Conservation (phyloP, 2,113 vertebrate species). For the Cricetomys ansorgei region DNA sequence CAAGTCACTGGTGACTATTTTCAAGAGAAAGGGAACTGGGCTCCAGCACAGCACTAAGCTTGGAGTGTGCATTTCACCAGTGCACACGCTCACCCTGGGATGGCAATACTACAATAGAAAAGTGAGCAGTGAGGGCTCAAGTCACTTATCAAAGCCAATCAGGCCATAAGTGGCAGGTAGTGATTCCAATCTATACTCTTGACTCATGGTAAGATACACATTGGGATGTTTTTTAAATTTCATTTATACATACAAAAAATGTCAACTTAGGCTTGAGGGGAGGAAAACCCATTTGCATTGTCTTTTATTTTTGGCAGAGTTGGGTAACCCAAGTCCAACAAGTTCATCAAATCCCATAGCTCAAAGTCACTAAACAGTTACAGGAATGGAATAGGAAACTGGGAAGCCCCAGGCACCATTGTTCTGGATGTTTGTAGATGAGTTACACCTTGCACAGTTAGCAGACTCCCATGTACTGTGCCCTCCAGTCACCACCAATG, state of each 20-base stretch:
- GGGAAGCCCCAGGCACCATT: too few species aligned
- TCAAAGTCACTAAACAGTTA: neutral
- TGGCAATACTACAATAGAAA: neutral
- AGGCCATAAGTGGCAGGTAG: neutral
- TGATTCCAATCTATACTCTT: neutral
- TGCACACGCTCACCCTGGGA: neutral
- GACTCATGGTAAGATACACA: neutral
- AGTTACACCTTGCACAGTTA: neutral
- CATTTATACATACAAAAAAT: neutral
- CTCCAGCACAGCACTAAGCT: neutral
- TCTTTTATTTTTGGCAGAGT: neutral
- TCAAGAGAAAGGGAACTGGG: neutral
- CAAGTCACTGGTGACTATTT: neutral
- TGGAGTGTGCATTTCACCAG: rapidly evolving
- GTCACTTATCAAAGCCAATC: neutral
- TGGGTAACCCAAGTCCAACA: neutral
- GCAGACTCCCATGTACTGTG: neutral
- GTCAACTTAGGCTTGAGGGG: neutral
- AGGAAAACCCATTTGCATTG: neutral
- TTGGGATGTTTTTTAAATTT: neutral
- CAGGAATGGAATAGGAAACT: neutral
- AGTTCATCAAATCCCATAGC: neutral
- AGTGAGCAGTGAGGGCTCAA: neutral
- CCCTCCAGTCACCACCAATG: neutral
- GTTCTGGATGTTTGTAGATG: neutral